Conservation (phyloP, 2,888 invertebrate genomes). For the Lomographa bimaculata region DNA sequence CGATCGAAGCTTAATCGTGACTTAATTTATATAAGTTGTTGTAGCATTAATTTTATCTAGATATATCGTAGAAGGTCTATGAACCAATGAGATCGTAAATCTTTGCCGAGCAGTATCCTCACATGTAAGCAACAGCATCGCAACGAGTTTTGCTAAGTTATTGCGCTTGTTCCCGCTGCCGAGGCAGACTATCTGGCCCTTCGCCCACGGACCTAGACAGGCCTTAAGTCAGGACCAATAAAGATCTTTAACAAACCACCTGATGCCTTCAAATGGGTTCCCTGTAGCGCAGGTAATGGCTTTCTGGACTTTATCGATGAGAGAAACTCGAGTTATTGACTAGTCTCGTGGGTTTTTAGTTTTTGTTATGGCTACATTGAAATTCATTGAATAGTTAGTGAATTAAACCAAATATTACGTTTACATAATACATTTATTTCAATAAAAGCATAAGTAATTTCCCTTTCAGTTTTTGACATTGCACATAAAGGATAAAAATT, state of each 20-base stretch:
- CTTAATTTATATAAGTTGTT: too few species aligned
- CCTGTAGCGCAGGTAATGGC: slow-evolving; percentile 30
- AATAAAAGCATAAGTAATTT: too few species aligned
- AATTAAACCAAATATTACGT: slow-evolving; percentile 2
- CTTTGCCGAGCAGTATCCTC: slow-evolving; percentile 17
- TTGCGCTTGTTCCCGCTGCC: slow-evolving; percentile 23
- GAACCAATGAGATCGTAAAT: slow-evolving; percentile 3
- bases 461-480: too few species aligned
- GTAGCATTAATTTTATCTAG: slow-evolving; percentile 1
- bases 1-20: too few species aligned
- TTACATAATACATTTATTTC: too few species aligned
- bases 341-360: slow-evolving; percentile 6
- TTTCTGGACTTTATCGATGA: slow-evolving; percentile 29
- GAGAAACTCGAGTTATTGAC: slow-evolving; percentile 24
- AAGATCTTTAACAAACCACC: slow-evolving; percentile 32
- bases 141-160: slow-evolving; percentile 33
- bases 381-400: slow-evolving; percentile 19
- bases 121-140: slow-evolving; percentile 21
- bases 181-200: slow-evolving; percentile 34
- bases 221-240: slow-evolving; percentile 36
- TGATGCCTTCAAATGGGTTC: slow-evolving; percentile 30
- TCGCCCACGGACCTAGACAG: slow-evolving; percentile 45
- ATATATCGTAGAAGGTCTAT: neutral
- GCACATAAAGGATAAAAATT: too few species aligned
- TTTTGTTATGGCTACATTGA: slow-evolving; percentile 3